Evolutionary conservation across 53 echinoderm and acorn worm species (phyloP), one percentile per base, ranked within the genome.

Genomic region (Patiria pectinifera): DNA sequence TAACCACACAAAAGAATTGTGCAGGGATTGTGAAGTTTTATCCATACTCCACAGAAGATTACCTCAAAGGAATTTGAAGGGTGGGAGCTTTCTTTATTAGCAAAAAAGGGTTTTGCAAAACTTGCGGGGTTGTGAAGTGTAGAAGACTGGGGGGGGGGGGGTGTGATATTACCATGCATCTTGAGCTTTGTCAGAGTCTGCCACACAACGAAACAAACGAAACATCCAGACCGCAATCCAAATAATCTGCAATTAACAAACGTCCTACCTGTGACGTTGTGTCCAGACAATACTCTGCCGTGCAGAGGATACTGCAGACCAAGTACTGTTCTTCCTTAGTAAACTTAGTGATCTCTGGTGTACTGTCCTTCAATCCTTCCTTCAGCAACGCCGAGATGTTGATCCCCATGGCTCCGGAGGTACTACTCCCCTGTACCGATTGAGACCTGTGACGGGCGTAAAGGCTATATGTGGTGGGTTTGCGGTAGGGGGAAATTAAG

Each of bases 211-310:
- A 35, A 35, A 35, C 35, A 35, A 35, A 35, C 0, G 35, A 35
- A 35, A 35, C 0, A 35, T 35, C 1, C 35, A 35, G 35, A 35
- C 0, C 35, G 1, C 35, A 35, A 8, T 60, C 60, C 60, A 60
- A 60, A 12, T 60, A 60, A 11, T 60, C 8, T 0, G 12, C 60
- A 60, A 8, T 12, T 1, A 12, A 8, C 12, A 60, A 60, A 60
- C 60, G 18, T 16, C 91, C 4, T 83, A 99, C 99, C 99, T 99
- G 99, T 44, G 94, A 96, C 26, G 99, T 96, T 22, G 99, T 99
- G 79, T 99, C 99, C 77, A 97, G 86, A 90, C 99, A 99, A 62
- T 99, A 99, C 86, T 99, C 99, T 0, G 99, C 99, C 7, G 99
- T 99, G 66, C 97, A 97, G 45, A 99, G 91, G 21, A 99, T 94